Conservation (phyloP, 2,113 vertebrate genomes). For the Heterocephalus glaber region DNA sequence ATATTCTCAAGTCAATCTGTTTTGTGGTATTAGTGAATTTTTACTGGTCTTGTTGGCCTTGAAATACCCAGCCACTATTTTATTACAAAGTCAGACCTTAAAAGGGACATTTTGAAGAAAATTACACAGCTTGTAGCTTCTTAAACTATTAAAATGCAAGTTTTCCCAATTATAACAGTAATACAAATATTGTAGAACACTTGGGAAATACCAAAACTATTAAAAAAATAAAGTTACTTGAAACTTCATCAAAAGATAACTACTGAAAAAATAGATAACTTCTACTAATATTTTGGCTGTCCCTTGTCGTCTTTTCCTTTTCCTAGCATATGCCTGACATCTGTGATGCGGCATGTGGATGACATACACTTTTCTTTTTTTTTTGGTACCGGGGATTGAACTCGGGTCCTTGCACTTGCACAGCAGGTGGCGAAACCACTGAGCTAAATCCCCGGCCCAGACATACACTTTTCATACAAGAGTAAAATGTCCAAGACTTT, state of each 20-base stretch:
- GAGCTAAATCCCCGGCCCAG: too few relatives aligned
- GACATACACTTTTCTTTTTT: too few relatives aligned
- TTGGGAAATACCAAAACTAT: not conserved
- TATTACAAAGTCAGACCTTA: not conserved
- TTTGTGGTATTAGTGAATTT: constrained; percentile 60
- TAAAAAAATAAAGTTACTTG: not conserved
- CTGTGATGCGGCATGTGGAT: not conserved
- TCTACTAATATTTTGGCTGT: not conserved
- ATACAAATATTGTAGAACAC: constrained; percentile 29
- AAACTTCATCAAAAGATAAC: not conserved
- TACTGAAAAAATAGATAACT: not conserved
- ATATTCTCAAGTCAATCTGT: constrained; percentile 3
- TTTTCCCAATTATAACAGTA: constrained; percentile 48
- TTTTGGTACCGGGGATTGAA: too few relatives aligned
- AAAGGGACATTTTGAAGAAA: constrained; percentile 14
- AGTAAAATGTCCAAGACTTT: not conserved
- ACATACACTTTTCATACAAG: not conserved
- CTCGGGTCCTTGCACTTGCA: too few relatives aligned
- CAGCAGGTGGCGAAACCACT: too few relatives aligned
- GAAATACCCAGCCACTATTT: constrained; percentile 54
- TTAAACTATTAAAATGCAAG: constrained; percentile 50
- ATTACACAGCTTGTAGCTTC: not conserved
- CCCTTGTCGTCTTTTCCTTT: not conserved
- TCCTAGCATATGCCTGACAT: not conserved
- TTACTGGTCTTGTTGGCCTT: constrained; percentile 26